Evolutionary conservation across 2,113 vertebrate species (phyloP), one percentile per base, ranked within the genome.

Genomic region (Calidris pugnax): DNA sequence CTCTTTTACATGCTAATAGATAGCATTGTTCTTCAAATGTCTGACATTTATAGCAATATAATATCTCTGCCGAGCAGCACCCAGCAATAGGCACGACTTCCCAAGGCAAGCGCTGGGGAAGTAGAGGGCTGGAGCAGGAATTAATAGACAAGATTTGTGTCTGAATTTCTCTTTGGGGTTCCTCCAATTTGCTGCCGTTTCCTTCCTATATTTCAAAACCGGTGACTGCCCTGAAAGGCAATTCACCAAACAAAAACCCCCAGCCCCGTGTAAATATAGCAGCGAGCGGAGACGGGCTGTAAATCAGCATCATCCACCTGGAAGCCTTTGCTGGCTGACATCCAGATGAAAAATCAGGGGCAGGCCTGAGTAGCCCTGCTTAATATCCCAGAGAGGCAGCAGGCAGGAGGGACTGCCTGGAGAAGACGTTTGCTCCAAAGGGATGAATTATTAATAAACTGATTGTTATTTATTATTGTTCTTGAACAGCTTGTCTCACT

Each of bases 371-470:
- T 23, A 87, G 85, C 43, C 72, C 89, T 97, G 82, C 60, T 95
- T 85, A 77, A 57, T 79, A 80, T 96, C 83, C 92, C 39, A 47
- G 81, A 78, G 68, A 93, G 72, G 57, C 93, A 76, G 86, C 45
- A 96, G 75, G 94, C 85, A 73, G 95, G 94, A 95, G 78, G 80
- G 53, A 28, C 62, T 41, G 96, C 87, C 59, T 83, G 87, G 80
- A 87, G 92, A 60, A 79, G 88, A 57, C 68, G 84, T 59, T 90
- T 95, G 48, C 90, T 78, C 64, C 87, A 90, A 78, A 95, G 0
- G 6, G 75, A 97, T 89, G 69, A 92, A 76, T 95, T 96, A 90
- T 95, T 93, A 95, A 96, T 92, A 79, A 96, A 43, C 48, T n/a
- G 66, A 87, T 57, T 89, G 81, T 88, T 96, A 84, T 89, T 89